Base-by-base conservation (phyloP, 1,140 invertebrate species). In the Brachionus asplanchnoidis region DNA sequence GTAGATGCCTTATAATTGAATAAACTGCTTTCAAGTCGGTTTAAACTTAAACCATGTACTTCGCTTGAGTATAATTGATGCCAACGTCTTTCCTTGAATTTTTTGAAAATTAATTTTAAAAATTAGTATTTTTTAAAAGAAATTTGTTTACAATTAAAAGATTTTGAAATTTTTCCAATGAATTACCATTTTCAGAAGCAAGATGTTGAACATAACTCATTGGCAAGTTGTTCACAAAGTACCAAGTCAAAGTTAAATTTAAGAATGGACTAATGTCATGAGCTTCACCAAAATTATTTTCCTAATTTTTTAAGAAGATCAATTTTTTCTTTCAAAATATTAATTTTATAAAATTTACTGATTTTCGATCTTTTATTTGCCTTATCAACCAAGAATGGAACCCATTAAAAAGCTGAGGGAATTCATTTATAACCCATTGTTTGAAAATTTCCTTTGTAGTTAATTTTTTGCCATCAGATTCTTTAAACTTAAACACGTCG, bases 1-100 rank as follows among this genome's bases (percentile, higher is more conserved):
- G 79, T 82, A 17, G 79, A 32, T 9, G 79, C 53, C 32, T 82
- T 82, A 40, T 82, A 82, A 82, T 82, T 82, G 28, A 82, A 82
- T 23, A 82, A 68, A 36, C 36, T 65, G 20, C 36, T 65, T 68
- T 82, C 50, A n/a, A 82, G 60, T 65, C 79, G 28, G 26, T 82
- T 82, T 36, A 82, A 44, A 65, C 79, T 82, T 20, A 82, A 68
- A 23, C 79, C 79, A 26, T 82, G 79, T 8, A 14, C 12, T 65
- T 82, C 79, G 40, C 50, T 82, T 68, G 53, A 68, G 23, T 82
- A 82, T 26, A 82, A 68, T 28, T 23, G 65, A 8, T 9, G 23
- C 79, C 79, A 82, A 8, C 73, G 17, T 20, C 12, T 28, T 40
- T 82, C 79, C 53, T 82, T 56, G 44, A 80, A 80, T 56, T 56